Evolutionary conservation across 2,113 vertebrate genomes (phyloP).

Genomic region (Hyperopisus bebe): DNA sequence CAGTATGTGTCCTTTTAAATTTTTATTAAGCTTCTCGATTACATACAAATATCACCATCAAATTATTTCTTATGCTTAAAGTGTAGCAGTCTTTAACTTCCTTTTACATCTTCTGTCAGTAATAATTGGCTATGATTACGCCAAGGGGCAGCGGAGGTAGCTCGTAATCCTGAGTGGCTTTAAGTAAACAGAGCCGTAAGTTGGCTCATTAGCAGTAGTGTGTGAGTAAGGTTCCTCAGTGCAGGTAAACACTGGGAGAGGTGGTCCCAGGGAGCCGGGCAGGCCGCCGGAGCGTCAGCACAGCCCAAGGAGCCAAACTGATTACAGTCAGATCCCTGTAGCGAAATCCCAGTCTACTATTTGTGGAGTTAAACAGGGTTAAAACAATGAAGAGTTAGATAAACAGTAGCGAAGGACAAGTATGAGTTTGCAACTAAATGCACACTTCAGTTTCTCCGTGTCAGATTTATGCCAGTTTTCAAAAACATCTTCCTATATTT

Average conservation of each 20-base stretch:
- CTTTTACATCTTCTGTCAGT: background rate
- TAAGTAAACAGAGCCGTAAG: conserved; percentile 23
- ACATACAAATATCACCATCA: background rate
- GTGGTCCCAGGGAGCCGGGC: conserved; percentile 53
- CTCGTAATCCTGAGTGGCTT: conserved; percentile 16
- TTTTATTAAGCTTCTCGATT: background rate
- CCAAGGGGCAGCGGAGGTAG: background rate
- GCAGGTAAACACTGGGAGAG: conserved; percentile 43
- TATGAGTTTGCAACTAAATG: conserved; percentile 16
- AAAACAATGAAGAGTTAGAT: conserved; percentile 19
- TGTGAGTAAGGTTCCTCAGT: conserved; percentile 34
- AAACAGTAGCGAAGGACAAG: background rate
- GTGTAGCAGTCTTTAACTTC: background rate
- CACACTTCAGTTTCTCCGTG: background rate
- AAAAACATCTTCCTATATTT: background rate
- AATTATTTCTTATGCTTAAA: conserved; percentile 9
- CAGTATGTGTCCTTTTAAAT: background rate
- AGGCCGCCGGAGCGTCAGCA: conserved; percentile 53
- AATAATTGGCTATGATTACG: conserved; percentile 15
- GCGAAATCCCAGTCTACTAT: conserved; percentile 21
- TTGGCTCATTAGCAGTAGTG: conserved; percentile 23
- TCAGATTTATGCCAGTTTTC: background rate
- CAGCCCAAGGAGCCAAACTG: conserved; percentile 58
- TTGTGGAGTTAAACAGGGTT: conserved; percentile 24
- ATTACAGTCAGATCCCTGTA: conserved; percentile 46